Evolutionary conservation across 2,797 vertebrate species (phyloP), one percentile per base, ranked within the genome.

Genomic region (Neosilurus hyrtlii): DNA sequence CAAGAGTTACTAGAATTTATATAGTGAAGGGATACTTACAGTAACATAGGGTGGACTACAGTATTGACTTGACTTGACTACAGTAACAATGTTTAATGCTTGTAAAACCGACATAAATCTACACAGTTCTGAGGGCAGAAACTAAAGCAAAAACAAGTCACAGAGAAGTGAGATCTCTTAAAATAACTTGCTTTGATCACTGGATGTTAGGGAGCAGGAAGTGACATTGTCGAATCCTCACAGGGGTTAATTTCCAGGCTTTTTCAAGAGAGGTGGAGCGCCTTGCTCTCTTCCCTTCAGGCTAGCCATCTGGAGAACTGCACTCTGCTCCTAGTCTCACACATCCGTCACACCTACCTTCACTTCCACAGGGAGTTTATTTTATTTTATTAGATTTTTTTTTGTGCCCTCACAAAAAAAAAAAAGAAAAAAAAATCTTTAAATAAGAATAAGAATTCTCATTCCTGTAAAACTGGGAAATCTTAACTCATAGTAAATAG

Each of bases 241-340:
- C 82, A 89, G 86, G 83, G 75, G 51, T 68, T 37, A 26, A 85
- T 86, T 86, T 90, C 86, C 76, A 88, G 84, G 59, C 78, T 83
- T 66, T 79, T 75, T 82, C 66, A 86, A 83, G 75, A 86, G 86
- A 88, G 82, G 90, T 89, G 88, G 88, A 90, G 87, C 66, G 15
- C 81, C 83, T 82, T 80, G 85, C 85, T 86, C 22, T 43, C 77
- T 75, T 75, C 87, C 91, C 90, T 89, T 82, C 86, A 91, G 91
- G 89, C 90, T 88, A 89, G 86, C 87, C 91, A 92, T 93, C 92
- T 93, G 90, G 90, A 90, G 88, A 89, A 73, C 65, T 72, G 79
- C 77, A 57, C 76, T 67, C 82, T 80, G 76, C 76, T 84, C 63
- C 79, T 68, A 84, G 75, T 61, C 24, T 67, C 79, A 68, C 83